Evolutionary conservation across 2,888 invertebrate genomes (phyloP).

Genomic region (Agapostemon virescens): DNA sequence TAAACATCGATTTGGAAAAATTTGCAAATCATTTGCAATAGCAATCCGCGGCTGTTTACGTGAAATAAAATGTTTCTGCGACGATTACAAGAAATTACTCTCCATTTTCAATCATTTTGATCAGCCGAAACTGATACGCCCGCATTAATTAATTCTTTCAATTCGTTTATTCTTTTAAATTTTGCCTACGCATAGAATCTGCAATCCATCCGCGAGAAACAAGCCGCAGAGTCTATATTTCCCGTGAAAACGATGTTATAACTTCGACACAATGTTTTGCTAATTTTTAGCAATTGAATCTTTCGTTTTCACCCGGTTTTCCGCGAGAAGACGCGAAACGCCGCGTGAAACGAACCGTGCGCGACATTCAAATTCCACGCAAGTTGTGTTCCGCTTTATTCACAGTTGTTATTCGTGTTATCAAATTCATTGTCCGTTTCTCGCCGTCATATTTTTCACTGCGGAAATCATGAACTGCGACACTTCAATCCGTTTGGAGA

Average conservation of each 20-base stretch:
- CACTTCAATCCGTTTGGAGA: not conserved
- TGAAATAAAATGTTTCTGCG: too few relatives aligned
- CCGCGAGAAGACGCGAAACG: not conserved
- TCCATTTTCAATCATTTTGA: not conserved
- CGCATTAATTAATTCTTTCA: too few relatives aligned
- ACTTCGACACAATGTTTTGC: not conserved
- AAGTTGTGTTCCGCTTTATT: slow-evolving; percentile 4
- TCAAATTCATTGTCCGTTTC: not conserved
- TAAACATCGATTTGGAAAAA: too few relatives aligned
- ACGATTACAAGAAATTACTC: not conserved
- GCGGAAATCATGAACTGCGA: not conserved
- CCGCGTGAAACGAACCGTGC: not conserved
- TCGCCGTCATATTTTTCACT: not conserved
- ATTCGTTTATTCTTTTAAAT: not conserved
- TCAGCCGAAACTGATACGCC: not conserved
- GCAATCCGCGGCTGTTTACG: too few relatives aligned
- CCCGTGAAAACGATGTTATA: not conserved
- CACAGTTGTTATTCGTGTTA: not conserved
- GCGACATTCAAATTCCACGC: not conserved
- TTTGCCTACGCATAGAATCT: not conserved
- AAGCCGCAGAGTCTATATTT: not conserved
- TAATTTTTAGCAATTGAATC: not conserved
- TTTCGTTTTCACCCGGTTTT: not conserved
- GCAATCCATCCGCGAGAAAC: not conserved
- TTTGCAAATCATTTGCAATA: too few relatives aligned